Evolutionary conservation across 2,888 invertebrate species (phyloP), one percentile per base, ranked within the genome.

Genomic region (Ligdia adustata): DNA sequence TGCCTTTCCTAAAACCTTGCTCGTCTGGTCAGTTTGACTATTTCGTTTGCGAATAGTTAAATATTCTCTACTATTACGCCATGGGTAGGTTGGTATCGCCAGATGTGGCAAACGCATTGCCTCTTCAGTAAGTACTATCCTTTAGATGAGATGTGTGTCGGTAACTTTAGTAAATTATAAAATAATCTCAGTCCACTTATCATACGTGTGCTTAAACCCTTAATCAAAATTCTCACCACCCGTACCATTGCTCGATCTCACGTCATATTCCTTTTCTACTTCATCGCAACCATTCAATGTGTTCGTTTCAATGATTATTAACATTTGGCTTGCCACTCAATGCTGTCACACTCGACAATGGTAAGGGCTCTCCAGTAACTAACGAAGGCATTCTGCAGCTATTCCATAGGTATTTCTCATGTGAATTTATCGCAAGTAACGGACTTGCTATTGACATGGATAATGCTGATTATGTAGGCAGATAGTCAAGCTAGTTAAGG

Each of bases 331-430:
- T 55, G 57, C 55, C 57, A 45, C 57, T 59, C 35, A 31, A 56
- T 61, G 61, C 66, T 69, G 77, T 78, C 76, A 74, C 69, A 16
- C 60, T 74, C 76, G 82, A 84, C 83, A 85, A 86, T 53, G 24
- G 77, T 69, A 66, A 87, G 87, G 60, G 83, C 85, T 63, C 87
- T 88, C 64, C 75, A 74, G 60, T 76, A 79, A 82, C 84, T 89
- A 90, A 90, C 89, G 89, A 90, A 85, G 72, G 81, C 70, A 89
- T 89, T 89, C 85, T 87, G 77, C 82, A 49, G 70, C 75, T 74
- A 72, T 80, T 84, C 85, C 85, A 77, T 83, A 49, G 70, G 76
- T 74, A 73, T 80, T 85, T 88, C 89, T 84, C 87, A 84, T 79
- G 88, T 85, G 82, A 84, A 85, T 76, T 72, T 75, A 74, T 78